phyloP scores from a whole-genome alignment of 2,113 vertebrate genomes.

The Phaetusa simplex region DNA sequence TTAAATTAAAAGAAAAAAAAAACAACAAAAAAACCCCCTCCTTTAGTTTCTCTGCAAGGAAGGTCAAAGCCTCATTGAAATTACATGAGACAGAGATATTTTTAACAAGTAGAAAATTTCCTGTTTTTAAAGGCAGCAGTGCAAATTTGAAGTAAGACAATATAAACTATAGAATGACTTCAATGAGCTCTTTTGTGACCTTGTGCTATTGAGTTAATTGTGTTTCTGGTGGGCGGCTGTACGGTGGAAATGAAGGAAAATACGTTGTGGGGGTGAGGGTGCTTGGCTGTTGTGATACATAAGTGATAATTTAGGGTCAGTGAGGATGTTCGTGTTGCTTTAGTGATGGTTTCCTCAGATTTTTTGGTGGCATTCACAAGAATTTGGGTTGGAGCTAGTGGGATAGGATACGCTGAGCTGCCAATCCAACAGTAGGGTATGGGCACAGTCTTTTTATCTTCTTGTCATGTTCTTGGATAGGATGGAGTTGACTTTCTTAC shows the following conservation, averaged over 20 bases:
- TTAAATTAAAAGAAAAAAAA: not conserved
- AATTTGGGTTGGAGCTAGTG: not conserved
- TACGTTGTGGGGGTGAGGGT: not conserved
- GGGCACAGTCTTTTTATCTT: not conserved
- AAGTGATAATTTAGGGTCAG: not conserved
- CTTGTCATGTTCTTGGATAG: not conserved
- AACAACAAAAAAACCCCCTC: not conserved
- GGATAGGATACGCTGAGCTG: not conserved
- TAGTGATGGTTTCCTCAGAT: not conserved
- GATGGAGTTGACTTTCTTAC: not conserved
- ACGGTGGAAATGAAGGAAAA: not conserved
- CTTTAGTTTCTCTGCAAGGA: not conserved
- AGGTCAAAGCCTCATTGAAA: not conserved
- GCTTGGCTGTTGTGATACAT: not conserved
- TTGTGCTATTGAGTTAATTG: not conserved
- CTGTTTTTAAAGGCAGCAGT: not conserved
- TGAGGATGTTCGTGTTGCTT: not conserved
- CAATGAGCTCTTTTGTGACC: not conserved
- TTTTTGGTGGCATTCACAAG: not conserved
- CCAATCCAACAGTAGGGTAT: not conserved
- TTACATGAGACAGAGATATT: not conserved
- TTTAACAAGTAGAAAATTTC: not conserved
- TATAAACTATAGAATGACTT: not conserved
- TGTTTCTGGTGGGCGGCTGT: not conserved
- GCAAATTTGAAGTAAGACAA: not conserved